Evolutionary conservation across 2,797 vertebrate species (phyloP), one percentile per base, ranked within the genome.

Genomic region (Dipus sagitta): DNA sequence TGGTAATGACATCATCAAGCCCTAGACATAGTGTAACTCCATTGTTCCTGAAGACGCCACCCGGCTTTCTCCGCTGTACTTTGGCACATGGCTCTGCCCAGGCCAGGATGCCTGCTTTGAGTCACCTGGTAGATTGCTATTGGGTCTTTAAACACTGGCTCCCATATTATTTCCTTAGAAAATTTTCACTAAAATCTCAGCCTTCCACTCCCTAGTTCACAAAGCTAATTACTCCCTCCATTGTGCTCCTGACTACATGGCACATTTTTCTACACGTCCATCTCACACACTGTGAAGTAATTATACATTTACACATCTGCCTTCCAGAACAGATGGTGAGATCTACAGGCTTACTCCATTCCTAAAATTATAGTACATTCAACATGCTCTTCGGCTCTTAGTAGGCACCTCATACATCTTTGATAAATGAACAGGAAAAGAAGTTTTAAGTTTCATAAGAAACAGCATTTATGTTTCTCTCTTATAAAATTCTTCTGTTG

Each of bases 401-500:
- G 32, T 54, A 64, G 64, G 68, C 82, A 87, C 70, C 75, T 67
- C 64, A 88, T 58, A 54, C n/a, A 72, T 74, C 78, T 86, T 60
- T 70, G 38, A 88, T 85, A 95, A 90, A 94, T 68, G 32, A 82
- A 81, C 6, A 77, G 78, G 32, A n/a, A 86, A 86, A 75, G 52
- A 90, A 0, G 30, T 81, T 94, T 79, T 62, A 20, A 3, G 80
- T 87, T 87, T 68, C 23, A 24, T 13, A 91, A 30, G 52, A 60
- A 60, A 32, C 3, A 88, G 15, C 80, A 87, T 91, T 88, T 93
- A 26, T 82, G 93, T 95, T 64, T 2, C 20, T 58, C 28, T 82
- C 20, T 88, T 71, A 65, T 58, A 80, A 90, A 82, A 76, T 77
- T 86, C 54, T 67, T 78, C 38, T 67, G 0, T 58, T 93, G 38